Percentiles rank a stretch among this genome's conserved stretches.
Conservation (phyloP, 2,888 invertebrate species). For the Choristoneura rosaceana region DNA sequence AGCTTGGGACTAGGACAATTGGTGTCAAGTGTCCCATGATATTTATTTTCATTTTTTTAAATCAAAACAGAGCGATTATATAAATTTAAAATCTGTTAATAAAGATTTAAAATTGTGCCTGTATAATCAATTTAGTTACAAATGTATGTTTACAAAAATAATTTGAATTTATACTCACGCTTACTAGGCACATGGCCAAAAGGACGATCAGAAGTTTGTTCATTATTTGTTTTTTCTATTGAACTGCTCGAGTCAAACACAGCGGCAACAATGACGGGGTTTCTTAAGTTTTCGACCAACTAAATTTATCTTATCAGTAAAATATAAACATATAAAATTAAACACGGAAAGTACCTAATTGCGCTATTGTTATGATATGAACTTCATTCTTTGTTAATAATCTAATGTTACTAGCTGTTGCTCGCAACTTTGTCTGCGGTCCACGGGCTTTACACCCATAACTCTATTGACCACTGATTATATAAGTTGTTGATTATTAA, state of each 20-base stretch:
- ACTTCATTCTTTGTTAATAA: background rate
- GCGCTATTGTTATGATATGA: background rate
- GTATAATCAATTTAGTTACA: too few relatives aligned
- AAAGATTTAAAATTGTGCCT: too few relatives aligned
- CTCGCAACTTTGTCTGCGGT: too few relatives aligned
- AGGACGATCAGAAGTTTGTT: constrained; percentile 23
- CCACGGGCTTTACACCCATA: too few relatives aligned
- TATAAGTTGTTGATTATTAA: too few relatives aligned
- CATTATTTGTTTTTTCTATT: constrained; percentile 46
- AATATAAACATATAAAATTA: background rate
- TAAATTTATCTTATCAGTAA: background rate
- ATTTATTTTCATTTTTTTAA: too few relatives aligned
- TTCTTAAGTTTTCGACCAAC: background rate
- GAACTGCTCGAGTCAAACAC: constrained; percentile 43
- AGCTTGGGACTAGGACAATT: too few relatives aligned
- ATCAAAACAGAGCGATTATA: too few relatives aligned
- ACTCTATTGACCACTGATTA: too few relatives aligned
- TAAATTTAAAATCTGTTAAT: too few relatives aligned
- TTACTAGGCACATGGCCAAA: constrained; percentile 30
- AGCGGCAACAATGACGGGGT: background rate
- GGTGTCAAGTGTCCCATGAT: too few relatives aligned
- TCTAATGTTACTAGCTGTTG: background rate
- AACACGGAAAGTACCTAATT: constrained; percentile 3
- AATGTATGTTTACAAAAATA: too few relatives aligned
- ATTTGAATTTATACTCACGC: constrained; percentile 13